Conservation (phyloP, 23 tunicate species). For the Corella eumyota region DNA sequence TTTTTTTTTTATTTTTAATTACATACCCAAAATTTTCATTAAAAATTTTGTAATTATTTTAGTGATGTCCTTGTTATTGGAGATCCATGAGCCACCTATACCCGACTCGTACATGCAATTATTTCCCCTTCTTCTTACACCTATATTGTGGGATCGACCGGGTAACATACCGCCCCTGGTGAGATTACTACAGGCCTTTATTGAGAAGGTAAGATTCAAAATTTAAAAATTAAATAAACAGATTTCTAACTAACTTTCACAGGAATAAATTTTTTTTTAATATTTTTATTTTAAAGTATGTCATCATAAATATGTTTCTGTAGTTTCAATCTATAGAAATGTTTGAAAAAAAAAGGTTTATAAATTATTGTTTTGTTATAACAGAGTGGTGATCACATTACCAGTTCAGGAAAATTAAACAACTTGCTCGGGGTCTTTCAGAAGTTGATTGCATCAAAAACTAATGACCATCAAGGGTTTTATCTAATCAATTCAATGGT, state of each 20-base stretch:
- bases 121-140: constrained; percentile 63
- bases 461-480: constrained; percentile 84
- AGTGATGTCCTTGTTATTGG: constrained; percentile 86
- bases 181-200: constrained; percentile 72
- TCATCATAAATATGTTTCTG: no score
- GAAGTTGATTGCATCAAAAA: constrained; percentile 82
- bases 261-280: no score
- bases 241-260: no score
- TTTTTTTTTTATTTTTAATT: background rate
- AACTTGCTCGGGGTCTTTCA: constrained; percentile 85
- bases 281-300: no score
- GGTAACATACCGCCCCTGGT: constrained; percentile 86
- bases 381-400: constrained; percentile 42
- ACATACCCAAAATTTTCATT: background rate
- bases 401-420: constrained; percentile 35
- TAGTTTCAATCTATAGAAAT: no score
- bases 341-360: no score
- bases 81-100: constrained; percentile 65
- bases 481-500: constrained; percentile 56
- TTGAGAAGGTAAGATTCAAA: no score
- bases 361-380: no score
- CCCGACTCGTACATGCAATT: constrained; percentile 75
- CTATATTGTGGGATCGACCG: constrained; percentile 85
- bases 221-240: no score
- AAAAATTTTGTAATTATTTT: no score